Evolutionary conservation across 2,888 invertebrate genomes (phyloP), one percentile per base, ranked within the genome.

Genomic region (Imbricaverruca yamaguchii): DNA sequence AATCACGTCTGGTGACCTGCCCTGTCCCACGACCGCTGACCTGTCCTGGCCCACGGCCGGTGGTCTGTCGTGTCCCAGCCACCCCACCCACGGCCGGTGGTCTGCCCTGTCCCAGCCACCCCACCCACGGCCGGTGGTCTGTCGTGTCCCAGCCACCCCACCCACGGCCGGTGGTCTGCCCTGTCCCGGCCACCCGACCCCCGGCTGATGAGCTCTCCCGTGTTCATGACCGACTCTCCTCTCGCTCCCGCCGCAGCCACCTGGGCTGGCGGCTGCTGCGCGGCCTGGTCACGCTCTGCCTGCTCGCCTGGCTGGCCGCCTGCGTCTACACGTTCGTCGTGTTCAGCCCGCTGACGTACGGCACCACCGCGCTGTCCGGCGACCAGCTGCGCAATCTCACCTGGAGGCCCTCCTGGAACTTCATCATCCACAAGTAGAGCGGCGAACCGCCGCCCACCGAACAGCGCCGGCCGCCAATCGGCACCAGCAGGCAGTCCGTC

Each of bases 381-480:
- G 90, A 89, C 84, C 93, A 96, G 85, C 91, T 97, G 81, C 88
- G 93, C 84, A 90, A 89, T 86, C 89, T 97, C 83, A 91, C 94
- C 85, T 96, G 96, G 96, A 93, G 92, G 86, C 94, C 95, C 85
- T 92, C 94, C n/a, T 96, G 96, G 96, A 95, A 97, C 88, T 94
- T 96, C 87, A 95, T 96, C 85, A 90, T 96, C 82, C 95, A 95
- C 87, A 84, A 84, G 67, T 81, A 79, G 67, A 82, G 80, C 23
- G 10, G 23, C 10, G 21, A n/a, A n/a, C n/a, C n/a, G n/a, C n/a
- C n/a, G n/a, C n/a, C n/a, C n/a, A n/a, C n/a, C n/a, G n/a, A n/a
- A n/a, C n/a, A n/a, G n/a, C n/a, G n/a, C n/a, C n/a, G n/a, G n/a
- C n/a, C n/a, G n/a, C n/a, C n/a, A n/a, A n/a, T n/a, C n/a, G n/a